Evolutionary conservation across 1,140 invertebrate genomes (phyloP), one percentile per base, ranked within the genome.

Genomic region (Gonioctena quinquepunctata): DNA sequence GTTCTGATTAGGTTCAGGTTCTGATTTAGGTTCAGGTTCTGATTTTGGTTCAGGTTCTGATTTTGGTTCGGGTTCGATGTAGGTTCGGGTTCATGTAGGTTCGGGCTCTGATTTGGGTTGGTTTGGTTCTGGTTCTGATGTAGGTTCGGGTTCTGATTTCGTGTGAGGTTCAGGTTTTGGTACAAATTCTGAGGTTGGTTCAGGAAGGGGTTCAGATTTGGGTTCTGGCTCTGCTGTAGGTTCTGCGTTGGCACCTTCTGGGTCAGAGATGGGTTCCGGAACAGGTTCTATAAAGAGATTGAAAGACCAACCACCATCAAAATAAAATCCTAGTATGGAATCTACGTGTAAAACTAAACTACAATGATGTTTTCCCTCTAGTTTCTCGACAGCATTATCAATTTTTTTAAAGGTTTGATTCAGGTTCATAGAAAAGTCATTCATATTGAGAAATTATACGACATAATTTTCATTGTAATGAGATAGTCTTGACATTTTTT

Each of bases 301-400:
- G 50, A 23, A 89, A 1, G 92, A 93, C 70, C 74, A 59, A 66
- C 72, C 70, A 77, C 74, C 76, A 62, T 72, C 52, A 77, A 42
- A n/a, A n/a, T n/a, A n/a, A n/a, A n/a, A n/a, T n/a, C n/a, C n/a
- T n/a, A n/a, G n/a, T n/a, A n/a, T n/a, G n/a, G n/a, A n/a, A n/a
- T n/a, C n/a, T n/a, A n/a, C n/a, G n/a, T n/a, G n/a, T n/a, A n/a
- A n/a, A n/a, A n/a, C n/a, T n/a, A n/a, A n/a, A n/a, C n/a, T n/a
- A n/a, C n/a, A n/a, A n/a, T n/a, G n/a, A n/a, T n/a, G n/a, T n/a
- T n/a, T n/a, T n/a, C n/a, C n/a, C n/a, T n/a, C n/a, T n/a, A n/a
- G n/a, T n/a, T n/a, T n/a, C n/a, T n/a, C n/a, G n/a, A n/a, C n/a
- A n/a, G n/a, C n/a, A n/a, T n/a, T n/a, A n/a, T n/a, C n/a, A n/a